phyloP scores from a whole-genome alignment of 2,113 vertebrate species.

The Apteryx owenii region DNA sequence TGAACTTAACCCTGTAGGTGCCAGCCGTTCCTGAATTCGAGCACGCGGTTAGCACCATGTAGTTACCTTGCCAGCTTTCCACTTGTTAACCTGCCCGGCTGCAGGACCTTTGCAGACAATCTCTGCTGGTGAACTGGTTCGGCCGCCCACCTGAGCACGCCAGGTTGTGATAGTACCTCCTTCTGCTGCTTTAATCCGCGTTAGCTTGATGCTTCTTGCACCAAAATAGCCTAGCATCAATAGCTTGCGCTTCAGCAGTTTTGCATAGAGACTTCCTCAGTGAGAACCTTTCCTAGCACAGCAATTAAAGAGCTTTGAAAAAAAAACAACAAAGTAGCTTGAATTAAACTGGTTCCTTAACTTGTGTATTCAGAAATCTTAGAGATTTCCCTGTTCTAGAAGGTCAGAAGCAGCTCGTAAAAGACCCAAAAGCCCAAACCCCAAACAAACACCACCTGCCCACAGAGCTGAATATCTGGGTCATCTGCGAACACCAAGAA shows the following conservation, averaged over 20 bases:
- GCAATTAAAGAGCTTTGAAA: neutral
- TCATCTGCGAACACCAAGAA: fast-evolving
- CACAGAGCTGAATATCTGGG: too few relatives aligned
- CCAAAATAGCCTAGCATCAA: neutral
- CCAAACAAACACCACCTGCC: fast-evolving
- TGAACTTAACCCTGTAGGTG: neutral
- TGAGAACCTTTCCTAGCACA: neutral
- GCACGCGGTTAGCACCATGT: fast-evolving
- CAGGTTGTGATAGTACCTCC: neutral
- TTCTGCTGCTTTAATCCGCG: neutral
- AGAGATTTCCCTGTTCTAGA: neutral
- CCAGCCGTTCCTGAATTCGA: neutral
- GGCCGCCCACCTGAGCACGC: too few relatives aligned
- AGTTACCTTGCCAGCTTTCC: fast-evolving
- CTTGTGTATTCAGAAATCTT: fast-evolving
- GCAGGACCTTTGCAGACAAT: fast-evolving
- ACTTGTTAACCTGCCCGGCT: fast-evolving
- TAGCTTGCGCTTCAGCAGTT: neutral
- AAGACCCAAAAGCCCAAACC: neutral
- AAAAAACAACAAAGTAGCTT: neutral
- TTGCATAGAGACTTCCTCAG: neutral
- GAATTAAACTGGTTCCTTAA: neutral
- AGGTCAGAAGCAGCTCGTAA: neutral
- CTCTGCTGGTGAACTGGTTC: neutral
- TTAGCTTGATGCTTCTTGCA: fast-evolving